phyloP scores from a whole-genome alignment of 2,797 vertebrate species.

The Cetoscarus ocellatus region DNA sequence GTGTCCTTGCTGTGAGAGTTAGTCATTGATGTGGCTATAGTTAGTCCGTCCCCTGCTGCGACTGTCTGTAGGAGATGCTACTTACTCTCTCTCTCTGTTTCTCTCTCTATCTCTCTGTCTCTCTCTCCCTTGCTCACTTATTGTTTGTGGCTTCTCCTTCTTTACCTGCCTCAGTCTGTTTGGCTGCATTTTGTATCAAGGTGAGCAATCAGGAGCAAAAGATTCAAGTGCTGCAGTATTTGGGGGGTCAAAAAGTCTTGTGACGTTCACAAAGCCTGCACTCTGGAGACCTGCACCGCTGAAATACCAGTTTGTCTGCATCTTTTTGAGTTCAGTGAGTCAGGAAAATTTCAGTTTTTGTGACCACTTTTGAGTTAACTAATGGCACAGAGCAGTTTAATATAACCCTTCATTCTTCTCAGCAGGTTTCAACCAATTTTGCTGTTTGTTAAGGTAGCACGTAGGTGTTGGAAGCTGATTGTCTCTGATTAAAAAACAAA shows the following conservation, averaged over 20 bases:
- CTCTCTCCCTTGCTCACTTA: constrained; percentile 59
- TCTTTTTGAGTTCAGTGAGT: constrained; percentile 16
- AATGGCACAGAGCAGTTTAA: constrained; percentile 3
- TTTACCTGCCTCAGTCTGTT: constrained; percentile 43
- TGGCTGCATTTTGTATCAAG: constrained; percentile 41
- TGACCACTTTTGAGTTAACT: constrained; percentile 1
- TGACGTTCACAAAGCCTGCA: constrained; percentile 50
- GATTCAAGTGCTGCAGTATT: constrained; percentile 39
- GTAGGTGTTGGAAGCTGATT: constrained; percentile 10
- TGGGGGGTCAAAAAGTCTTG: constrained; percentile 40
- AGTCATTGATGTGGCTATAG: constrained; percentile 90
- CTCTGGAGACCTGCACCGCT: constrained; percentile 20
- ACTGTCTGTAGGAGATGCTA: constrained; percentile 81
- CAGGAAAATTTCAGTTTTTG: not conserved
- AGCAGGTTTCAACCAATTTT: too few species aligned
- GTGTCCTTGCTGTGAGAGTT: constrained; percentile 86
- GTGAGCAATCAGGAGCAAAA: constrained; percentile 64
- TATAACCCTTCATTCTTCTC: too few species aligned
- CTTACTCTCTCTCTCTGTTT: constrained; percentile 69
- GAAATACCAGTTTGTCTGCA: constrained; percentile 13
- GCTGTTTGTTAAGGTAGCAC: too few species aligned
- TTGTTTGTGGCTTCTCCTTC: constrained; percentile 46
- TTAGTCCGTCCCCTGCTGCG: constrained; percentile 84
- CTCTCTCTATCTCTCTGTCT: constrained; percentile 8
- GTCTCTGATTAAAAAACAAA: constrained; percentile 11